A percentile compares a stretch with the other conserved stretches of the same genome.
phyloP scores from a whole-genome alignment of 37 sponge, comb jelly and placozoan genomes.

The Oopsacas minuta region DNA sequence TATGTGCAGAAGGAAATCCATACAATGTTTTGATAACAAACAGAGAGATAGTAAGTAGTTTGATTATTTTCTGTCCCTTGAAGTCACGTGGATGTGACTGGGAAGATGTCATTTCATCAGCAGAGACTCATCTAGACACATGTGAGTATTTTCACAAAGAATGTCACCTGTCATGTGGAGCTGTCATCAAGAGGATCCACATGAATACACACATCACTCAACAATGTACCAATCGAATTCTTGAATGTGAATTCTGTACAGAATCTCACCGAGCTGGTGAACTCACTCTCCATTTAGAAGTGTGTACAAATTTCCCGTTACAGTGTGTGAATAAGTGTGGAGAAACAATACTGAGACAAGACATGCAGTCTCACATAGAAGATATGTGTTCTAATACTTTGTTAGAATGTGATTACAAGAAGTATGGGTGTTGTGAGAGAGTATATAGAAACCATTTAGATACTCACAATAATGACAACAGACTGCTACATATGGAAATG shows the following conservation, averaged over 20 bases:
- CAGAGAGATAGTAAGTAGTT: not conserved
- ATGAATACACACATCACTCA: not conserved
- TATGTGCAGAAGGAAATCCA: not conserved
- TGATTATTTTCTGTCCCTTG: not conserved
- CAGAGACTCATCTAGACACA: not conserved
- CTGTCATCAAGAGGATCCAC: not conserved
- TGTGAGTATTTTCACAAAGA: not conserved
- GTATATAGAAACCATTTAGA: not conserved
- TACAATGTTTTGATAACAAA: not conserved
- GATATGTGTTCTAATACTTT: not conserved
- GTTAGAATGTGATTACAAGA: not conserved
- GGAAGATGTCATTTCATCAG: not conserved
- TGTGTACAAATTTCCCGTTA: not conserved
- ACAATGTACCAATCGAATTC: not conserved
- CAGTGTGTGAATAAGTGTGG: not conserved
- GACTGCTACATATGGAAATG: not conserved
- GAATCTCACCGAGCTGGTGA: not conserved
- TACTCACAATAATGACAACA: not conserved
- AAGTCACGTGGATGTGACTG: not conserved
- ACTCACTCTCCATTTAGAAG: not conserved
- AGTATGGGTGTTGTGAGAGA: not conserved
- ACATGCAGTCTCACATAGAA: not conserved
- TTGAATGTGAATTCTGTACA: not conserved
- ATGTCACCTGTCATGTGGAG: not conserved
- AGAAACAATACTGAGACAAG: not conserved